These are phyloP conservation scores for Bugulina stolonifera DNA, from an alignment of 2,888 invertebrate genomes.

Conservation along the genomic window DNA sequence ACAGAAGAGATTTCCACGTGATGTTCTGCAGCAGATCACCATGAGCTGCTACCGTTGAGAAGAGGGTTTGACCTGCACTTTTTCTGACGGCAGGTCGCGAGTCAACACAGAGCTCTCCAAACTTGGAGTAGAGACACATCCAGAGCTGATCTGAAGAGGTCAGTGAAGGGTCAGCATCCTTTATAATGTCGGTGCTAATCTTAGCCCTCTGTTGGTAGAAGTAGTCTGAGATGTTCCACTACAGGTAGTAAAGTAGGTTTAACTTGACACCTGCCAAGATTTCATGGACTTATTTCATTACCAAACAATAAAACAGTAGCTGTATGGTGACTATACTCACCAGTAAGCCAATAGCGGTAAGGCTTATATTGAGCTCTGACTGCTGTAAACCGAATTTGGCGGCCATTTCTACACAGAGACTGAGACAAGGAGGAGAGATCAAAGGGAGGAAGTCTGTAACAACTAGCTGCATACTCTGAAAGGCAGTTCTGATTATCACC, in stretches of 20 bases:
- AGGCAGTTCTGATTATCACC: slow-evolving; percentile 83
- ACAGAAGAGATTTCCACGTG: slow-evolving; percentile 89
- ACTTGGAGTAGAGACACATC: slow-evolving; percentile 74
- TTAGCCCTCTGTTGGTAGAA: slow-evolving; percentile 85
- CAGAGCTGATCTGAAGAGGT: slow-evolving; percentile 81
- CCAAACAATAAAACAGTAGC: neutral
- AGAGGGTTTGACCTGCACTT: slow-evolving; percentile 92
- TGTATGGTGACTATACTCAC: slow-evolving; percentile 56
- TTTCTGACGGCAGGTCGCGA: slow-evolving; percentile 89
- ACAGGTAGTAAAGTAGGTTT: slow-evolving; percentile 43
- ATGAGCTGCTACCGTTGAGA: slow-evolving; percentile 94
- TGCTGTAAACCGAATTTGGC: slow-evolving; percentile 93
- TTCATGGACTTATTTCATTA: neutral
- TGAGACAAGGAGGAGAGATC: slow-evolving; percentile 85
- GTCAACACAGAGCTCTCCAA: slow-evolving; percentile 76
- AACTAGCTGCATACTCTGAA: slow-evolving; percentile 89
- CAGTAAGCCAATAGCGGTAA: slow-evolving; percentile 93
- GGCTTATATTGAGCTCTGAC: slow-evolving; percentile 90
- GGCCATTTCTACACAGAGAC: slow-evolving; percentile 82
- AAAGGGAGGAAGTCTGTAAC: slow-evolving; percentile 88
- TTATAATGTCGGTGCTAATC: slow-evolving; percentile 42
- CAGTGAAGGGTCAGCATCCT: slow-evolving; percentile 30
- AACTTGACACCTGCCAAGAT: neutral
- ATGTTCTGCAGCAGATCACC: slow-evolving; percentile 77
- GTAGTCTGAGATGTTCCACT: slow-evolving; percentile 99